These are phyloP conservation scores for Morone saxatilis DNA, from an alignment of 2,113 vertebrate genomes.

Conservation along the genomic window DNA sequence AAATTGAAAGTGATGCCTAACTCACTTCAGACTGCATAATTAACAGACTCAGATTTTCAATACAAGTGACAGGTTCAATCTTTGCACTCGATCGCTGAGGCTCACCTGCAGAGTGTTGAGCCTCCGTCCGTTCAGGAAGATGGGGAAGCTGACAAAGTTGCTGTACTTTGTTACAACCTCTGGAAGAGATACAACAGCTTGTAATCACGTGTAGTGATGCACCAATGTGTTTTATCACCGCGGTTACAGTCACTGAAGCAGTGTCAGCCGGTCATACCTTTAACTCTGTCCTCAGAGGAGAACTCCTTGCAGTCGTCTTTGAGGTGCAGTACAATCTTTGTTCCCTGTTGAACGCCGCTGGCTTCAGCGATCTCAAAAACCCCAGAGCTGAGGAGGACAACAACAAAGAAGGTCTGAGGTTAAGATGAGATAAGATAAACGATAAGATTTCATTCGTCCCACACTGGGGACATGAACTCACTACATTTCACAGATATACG, in stretches of 20 bases:
- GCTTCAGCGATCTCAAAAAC: conserved; percentile 94
- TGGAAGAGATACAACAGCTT: conserved; percentile 68
- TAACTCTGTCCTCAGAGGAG: conserved; percentile 91
- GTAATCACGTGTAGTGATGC: neutral
- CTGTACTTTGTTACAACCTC: conserved; percentile 98
- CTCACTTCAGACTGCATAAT: too few species aligned
- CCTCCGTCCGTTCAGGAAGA: conserved; percentile 93
- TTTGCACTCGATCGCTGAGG: too few species aligned
- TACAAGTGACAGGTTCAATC: too few species aligned
- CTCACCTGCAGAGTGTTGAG: conserved; percentile 95
- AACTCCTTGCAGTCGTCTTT: conserved; percentile 96
- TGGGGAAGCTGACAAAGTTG: conserved; percentile 96
- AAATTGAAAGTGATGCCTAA: neutral
- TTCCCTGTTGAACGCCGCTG: conserved; percentile 91
- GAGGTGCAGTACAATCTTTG: conserved; percentile 95
- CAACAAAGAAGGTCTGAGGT: neutral
- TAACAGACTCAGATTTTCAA: too few species aligned
- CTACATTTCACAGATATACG: neutral
- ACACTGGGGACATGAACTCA: too few species aligned
- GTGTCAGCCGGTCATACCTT: conserved; percentile 81
- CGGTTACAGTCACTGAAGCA: too few species aligned
- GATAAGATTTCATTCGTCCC: too few species aligned
- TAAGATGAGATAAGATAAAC: too few species aligned
- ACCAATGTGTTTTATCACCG: neutral
- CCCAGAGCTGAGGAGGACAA: conserved; percentile 87